phyloP scores from a whole-genome alignment of 2,113 vertebrate species.

The Coptodon bakossiorum region DNA sequence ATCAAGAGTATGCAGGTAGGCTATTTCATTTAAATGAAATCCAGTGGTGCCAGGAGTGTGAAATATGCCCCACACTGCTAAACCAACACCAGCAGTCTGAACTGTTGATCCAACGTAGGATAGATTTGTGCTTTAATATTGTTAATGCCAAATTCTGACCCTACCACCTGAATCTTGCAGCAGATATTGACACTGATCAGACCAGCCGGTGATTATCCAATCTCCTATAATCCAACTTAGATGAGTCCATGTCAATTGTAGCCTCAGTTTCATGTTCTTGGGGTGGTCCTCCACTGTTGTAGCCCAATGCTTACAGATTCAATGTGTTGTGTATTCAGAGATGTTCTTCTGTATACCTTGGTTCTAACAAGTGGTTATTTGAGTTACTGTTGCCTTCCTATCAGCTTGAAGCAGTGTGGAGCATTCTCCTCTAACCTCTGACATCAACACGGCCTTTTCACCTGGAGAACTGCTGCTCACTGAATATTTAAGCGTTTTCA shows the following conservation, averaged over 20 bases:
- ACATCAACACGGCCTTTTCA: not conserved
- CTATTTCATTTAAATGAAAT: not conserved
- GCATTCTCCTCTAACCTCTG: not conserved
- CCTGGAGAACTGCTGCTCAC: not conserved
- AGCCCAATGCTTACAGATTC: not conserved
- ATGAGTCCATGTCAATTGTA: not conserved
- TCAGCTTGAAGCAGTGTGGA: not conserved
- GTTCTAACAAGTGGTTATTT: not conserved
- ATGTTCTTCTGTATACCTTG: not conserved
- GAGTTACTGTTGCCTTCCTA: not conserved
- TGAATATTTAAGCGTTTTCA: not conserved
- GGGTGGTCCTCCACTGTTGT: not conserved
- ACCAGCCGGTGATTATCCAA: not conserved
- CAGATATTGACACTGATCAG: not conserved
- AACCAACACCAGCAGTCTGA: not conserved
- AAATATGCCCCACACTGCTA: not conserved
- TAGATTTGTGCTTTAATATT: not conserved
- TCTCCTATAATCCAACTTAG: not conserved
- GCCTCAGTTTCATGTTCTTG: not conserved
- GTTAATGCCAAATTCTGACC: not conserved
- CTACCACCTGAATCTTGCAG: not conserved
- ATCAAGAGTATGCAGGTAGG: not conserved
- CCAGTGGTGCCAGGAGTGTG: not conserved
- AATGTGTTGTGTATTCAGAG: not conserved
- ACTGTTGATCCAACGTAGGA: not conserved